phyloP scores from a whole-genome alignment of 2,797 vertebrate species.

The Gymnocypris eckloni region DNA sequence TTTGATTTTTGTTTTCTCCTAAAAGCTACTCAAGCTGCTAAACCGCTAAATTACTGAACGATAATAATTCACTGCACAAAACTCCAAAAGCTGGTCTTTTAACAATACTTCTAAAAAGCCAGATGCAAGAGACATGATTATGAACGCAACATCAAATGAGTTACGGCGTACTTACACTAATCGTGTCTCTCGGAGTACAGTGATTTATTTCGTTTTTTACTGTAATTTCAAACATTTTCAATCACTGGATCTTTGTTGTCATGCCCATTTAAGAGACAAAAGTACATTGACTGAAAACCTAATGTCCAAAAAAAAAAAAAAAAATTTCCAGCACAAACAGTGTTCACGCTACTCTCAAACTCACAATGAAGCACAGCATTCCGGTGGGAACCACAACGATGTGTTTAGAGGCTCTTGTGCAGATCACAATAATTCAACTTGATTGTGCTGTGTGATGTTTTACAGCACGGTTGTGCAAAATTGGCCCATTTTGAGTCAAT shows the following conservation, averaged over 20 bases:
- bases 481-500: neutral
- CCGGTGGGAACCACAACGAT: neutral
- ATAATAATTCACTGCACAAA: neutral
- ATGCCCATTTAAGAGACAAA: neutral
- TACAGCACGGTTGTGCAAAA: neutral
- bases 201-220: neutral
- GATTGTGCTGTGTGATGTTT: neutral
- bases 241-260: neutral
- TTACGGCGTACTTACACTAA: neutral
- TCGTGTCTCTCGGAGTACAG: neutral
- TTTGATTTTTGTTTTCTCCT: neutral
- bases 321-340: neutral
- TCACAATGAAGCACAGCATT: neutral
- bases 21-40: neutral
- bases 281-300: neutral
- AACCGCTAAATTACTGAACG: neutral
- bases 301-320: neutral
- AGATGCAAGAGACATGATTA: neutral
- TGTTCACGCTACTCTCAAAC: too few species aligned
- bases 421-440: neutral
- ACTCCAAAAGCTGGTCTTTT: neutral
- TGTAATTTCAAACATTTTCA: neutral
- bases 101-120: neutral
- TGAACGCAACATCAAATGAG: neutral
- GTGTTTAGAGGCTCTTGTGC: neutral